phyloP scores from a whole-genome alignment of 2,888 invertebrate genomes.

The Portevinia maculata region DNA sequence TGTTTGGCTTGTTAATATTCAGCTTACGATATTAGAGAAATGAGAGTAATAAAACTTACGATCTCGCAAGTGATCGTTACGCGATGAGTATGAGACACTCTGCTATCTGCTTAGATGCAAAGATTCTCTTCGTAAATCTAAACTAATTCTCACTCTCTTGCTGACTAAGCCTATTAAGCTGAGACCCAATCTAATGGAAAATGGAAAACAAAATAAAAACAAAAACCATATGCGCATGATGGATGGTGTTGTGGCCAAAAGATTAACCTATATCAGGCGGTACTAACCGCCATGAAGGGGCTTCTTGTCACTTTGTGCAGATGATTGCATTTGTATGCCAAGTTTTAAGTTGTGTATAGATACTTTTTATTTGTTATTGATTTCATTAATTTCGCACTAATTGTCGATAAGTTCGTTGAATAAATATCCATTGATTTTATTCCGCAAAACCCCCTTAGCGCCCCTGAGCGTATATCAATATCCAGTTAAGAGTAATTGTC shows the following conservation, averaged over 20 bases:
- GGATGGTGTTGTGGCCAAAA: constrained; percentile 49
- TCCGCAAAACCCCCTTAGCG: not conserved
- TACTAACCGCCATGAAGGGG: constrained; percentile 61
- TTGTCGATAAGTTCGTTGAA: constrained; percentile 50
- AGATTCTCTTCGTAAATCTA: constrained; percentile 5
- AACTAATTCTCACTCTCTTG: not conserved
- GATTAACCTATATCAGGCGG: constrained; percentile 67
- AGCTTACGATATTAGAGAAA: constrained; percentile 60
- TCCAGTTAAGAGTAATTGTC: constrained; percentile 38
- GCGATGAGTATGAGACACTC: not conserved
- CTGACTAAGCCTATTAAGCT: constrained; percentile 26
- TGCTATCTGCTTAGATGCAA: constrained; percentile 17
- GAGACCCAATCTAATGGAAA: constrained; percentile 30
- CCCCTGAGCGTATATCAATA: constrained; percentile 31
- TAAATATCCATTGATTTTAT: constrained; percentile 34
- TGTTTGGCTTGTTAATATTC: constrained; percentile 31
- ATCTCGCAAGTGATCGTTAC: constrained; percentile 49
- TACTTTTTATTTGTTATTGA: constrained; percentile 47
- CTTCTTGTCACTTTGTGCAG: constrained; percentile 63
- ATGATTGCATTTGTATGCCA: constrained; percentile 71
- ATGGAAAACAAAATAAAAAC: constrained; percentile 41
- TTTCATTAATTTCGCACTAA: constrained; percentile 66
- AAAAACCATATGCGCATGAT: constrained; percentile 40
- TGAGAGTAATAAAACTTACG: constrained; percentile 59
- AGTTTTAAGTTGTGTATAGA: constrained; percentile 58